phyloP scores from a whole-genome alignment of 2,888 invertebrate genomes.

The Unio pictorum region DNA sequence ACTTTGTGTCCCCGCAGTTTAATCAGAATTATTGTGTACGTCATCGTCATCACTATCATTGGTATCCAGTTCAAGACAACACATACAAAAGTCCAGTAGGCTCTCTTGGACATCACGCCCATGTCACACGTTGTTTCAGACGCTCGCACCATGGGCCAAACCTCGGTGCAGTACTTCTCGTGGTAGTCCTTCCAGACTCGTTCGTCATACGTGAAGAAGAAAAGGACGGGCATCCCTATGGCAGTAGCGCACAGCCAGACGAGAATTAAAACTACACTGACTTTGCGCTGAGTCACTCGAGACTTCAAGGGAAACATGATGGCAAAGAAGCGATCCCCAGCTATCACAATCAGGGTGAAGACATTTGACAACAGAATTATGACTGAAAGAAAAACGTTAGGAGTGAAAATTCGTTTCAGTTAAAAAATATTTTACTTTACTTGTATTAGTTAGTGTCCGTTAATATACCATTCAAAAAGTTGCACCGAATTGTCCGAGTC shows the following conservation, averaged over 20 bases:
- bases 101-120: constrained; percentile 50
- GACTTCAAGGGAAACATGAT: constrained; percentile 61
- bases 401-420: not conserved
- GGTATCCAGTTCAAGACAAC: constrained; percentile 65
- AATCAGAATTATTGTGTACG: constrained; percentile 54
- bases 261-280: constrained; percentile 44
- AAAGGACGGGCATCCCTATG: constrained; percentile 50
- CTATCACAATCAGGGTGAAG: constrained; percentile 59
- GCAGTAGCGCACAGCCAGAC: constrained; percentile 52
- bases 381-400: constrained; percentile 33
- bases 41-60: constrained; percentile 55
- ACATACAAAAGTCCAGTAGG: constrained; percentile 60
- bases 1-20: constrained; percentile 51
- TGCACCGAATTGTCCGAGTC: too few relatives aligned
- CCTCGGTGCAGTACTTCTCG: constrained; percentile 59
- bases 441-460: not conserved
- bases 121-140: constrained; percentile 48
- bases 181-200: constrained; percentile 53
- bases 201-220: constrained; percentile 53
- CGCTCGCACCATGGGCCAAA: constrained; percentile 47
- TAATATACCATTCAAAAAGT: too few relatives aligned
- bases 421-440: not conserved
- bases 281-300: constrained; percentile 53
- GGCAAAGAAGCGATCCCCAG: constrained; percentile 62
- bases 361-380: constrained; percentile 60